These are phyloP conservation scores for Pseudomyrmex flavicornis DNA, from an alignment of 1,140 invertebrate species.

Conservation along the genomic window DNA sequence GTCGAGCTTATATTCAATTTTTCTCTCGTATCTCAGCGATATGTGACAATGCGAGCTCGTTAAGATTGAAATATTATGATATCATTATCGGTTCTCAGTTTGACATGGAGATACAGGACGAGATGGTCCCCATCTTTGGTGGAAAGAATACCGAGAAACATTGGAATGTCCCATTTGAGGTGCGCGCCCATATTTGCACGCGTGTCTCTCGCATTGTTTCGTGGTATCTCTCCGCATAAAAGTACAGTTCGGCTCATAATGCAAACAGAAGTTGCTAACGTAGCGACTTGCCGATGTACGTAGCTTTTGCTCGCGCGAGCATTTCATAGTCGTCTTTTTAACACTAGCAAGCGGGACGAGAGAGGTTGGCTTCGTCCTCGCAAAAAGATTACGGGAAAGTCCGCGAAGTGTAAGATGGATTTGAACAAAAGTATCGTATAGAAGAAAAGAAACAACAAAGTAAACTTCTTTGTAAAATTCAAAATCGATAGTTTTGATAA, in stretches of 20 bases:
- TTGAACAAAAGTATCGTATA: background rate
- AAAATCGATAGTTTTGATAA: background rate
- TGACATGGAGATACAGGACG: no score
- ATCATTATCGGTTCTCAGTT: no score
- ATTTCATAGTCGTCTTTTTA: constrained; percentile 25
- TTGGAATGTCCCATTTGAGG: constrained; percentile 84
- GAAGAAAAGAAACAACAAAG: background rate
- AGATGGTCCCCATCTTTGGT: constrained; percentile 74
- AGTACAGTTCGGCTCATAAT: constrained; percentile 78
- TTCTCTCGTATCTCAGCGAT: no score
- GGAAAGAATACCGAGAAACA: constrained; percentile 82
- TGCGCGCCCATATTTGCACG: constrained; percentile 84
- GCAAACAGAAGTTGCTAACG: constrained; percentile 70
- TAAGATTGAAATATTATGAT: background rate
- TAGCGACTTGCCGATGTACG: constrained; percentile 49
- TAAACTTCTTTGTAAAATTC: background rate
- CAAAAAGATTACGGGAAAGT: constrained; percentile 1
- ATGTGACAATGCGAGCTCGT: background rate
- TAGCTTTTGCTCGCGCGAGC: constrained; percentile 34
- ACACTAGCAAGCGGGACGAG: constrained; percentile 10
- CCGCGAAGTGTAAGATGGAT: background rate
- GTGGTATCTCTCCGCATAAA: constrained; percentile 80
- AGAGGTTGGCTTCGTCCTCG: background rate
- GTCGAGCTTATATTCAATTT: no score
- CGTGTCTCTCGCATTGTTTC: constrained; percentile 82